Evolutionary conservation across 2,888 invertebrate genomes (phyloP).

Genomic region (Acanthosepion esculentum): DNA sequence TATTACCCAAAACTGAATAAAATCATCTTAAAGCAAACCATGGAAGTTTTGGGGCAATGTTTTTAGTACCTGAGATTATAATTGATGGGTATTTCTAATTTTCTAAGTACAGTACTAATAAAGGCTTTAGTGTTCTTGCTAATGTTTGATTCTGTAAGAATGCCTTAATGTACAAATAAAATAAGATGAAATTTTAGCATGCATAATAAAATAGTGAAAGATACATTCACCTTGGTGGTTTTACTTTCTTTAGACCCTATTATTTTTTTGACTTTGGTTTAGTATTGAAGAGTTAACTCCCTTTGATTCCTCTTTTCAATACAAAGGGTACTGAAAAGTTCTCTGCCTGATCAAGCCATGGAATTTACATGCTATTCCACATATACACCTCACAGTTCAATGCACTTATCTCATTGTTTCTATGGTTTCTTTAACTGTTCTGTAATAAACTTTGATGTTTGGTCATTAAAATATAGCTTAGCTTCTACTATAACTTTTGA

Average conservation of each 20-base stretch:
- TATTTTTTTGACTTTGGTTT: background rate
- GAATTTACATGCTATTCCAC: too few relatives aligned
- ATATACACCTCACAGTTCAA: too few relatives aligned
- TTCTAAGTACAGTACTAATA: background rate
- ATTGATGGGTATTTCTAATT: background rate
- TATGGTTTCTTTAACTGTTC: too few relatives aligned
- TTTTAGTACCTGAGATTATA: background rate
- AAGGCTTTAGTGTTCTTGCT: background rate
- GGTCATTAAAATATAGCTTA: too few relatives aligned
- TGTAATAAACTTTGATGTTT: too few relatives aligned
- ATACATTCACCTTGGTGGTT: background rate
- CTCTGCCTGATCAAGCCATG: too few relatives aligned
- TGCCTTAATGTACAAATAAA: background rate
- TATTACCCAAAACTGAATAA: background rate
- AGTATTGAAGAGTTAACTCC: background rate
- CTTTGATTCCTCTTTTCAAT: background rate
- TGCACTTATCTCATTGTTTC: too few relatives aligned
- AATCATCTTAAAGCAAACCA: background rate
- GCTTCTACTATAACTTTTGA: too few relatives aligned
- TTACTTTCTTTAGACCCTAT: background rate
- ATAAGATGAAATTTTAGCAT: background rate
- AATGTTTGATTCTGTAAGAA: background rate
- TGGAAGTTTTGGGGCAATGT: background rate
- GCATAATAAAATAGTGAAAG: background rate
- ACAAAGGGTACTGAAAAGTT: too few relatives aligned